Percentiles rank a stretch among this genome's conserved stretches.
Evolutionary conservation across 2,888 invertebrate genomes (phyloP).

Genomic region (Deroplatys truncata): DNA sequence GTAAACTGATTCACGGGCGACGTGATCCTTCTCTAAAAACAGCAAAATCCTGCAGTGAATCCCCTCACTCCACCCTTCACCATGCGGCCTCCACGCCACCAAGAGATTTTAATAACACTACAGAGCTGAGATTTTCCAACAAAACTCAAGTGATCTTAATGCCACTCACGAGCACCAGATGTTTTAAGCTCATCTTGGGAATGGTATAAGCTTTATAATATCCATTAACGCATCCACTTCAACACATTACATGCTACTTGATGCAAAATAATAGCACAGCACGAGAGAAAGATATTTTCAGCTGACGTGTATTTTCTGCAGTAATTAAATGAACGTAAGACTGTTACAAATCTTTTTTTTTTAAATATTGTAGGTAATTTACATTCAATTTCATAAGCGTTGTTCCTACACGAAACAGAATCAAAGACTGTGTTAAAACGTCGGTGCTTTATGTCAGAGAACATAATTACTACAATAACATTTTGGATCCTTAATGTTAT

Average conservation of each 20-base stretch:
- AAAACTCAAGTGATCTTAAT: not conserved
- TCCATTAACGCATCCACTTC: not conserved
- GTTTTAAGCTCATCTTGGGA: not conserved
- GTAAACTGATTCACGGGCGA: not conserved
- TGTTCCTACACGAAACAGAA: too few species aligned
- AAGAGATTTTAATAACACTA: not conserved
- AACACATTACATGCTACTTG: not conserved
- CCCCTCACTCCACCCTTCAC: not conserved
- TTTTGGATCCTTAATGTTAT: too few species aligned
- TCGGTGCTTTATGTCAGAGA: too few species aligned
- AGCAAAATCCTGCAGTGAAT: not conserved
- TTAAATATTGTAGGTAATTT: not conserved
- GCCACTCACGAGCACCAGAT: not conserved
- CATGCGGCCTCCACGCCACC: not conserved
- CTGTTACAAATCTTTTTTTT: too few species aligned
- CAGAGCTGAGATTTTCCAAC: not conserved
- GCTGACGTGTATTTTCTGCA: not conserved
- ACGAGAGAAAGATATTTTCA: not conserved
- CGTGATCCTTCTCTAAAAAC: not conserved
- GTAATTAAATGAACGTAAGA: not conserved
- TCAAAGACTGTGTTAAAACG: too few species aligned
- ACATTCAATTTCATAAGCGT: not conserved
- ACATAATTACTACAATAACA: too few species aligned
- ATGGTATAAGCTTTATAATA: not conserved
- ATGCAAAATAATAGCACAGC: not conserved